Percentiles rank a stretch among this genome's conserved stretches.
Evolutionary conservation across 2,113 vertebrate genomes (phyloP).

Genomic region (Forbesichthys papilliferus): DNA sequence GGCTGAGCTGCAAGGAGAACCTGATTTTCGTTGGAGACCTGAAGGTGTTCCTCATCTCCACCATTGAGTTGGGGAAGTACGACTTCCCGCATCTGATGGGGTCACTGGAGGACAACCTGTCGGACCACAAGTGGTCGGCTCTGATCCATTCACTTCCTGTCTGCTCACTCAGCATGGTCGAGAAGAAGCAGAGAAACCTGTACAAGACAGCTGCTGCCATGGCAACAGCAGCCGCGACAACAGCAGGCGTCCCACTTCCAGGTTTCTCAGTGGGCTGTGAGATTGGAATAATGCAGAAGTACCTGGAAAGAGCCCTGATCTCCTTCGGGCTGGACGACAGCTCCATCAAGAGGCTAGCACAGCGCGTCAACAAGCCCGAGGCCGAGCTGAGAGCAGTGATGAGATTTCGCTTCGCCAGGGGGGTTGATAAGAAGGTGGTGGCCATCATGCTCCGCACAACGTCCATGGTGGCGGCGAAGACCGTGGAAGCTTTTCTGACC

Average conservation of each 20-base stretch:
- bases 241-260: slow-evolving; percentile 58
- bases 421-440: neutral
- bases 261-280: slow-evolving; percentile 64
- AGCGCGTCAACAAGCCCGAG: slow-evolving; percentile 64
- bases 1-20: slow-evolving; percentile 43
- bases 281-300: slow-evolving; percentile 44
- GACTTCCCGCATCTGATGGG: slow-evolving; percentile 40
- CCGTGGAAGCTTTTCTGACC: slow-evolving; percentile 14
- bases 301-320: slow-evolving; percentile 52
- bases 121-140: slow-evolving; percentile 27
- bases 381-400: slow-evolving; percentile 55
- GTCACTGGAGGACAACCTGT: slow-evolving; percentile 35
- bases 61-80: slow-evolving; percentile 29
- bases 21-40: slow-evolving; percentile 34
- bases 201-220: slow-evolving; percentile 33
- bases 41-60: slow-evolving; percentile 38
- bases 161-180: slow-evolving; percentile 54
- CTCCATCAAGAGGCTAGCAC: slow-evolving; percentile 61
- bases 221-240: slow-evolving; percentile 47
- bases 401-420: slow-evolving; percentile 50
- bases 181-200: slow-evolving; percentile 44
- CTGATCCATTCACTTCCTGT: slow-evolving; percentile 47
- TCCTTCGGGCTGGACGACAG: slow-evolving; percentile 66
- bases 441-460: slow-evolving; percentile 8
- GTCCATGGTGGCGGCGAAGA: neutral